Base-by-base conservation (phyloP, 2,797 vertebrate genomes). In the Anniella stebbinsi region DNA sequence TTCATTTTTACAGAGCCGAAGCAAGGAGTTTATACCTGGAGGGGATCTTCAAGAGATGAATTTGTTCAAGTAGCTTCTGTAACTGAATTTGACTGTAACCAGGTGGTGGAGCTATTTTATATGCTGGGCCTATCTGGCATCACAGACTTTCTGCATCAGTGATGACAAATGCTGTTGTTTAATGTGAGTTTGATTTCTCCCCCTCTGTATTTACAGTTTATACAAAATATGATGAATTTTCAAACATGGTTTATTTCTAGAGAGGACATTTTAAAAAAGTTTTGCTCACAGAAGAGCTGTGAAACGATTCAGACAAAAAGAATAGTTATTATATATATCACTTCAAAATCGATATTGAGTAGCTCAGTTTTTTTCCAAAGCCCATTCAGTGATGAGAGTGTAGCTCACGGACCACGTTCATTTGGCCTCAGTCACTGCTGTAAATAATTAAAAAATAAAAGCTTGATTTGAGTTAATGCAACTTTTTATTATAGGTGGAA, bases 371-470 rank as follows among this genome's bases (percentile, higher is more conserved):
- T 48, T 28, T 13, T 28, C 41, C 5, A 18, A 36, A 80, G 15
- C 15, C 18, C 25, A 57, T 88, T 80, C 8, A 51, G 48, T 18
- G n/a, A 57, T 57, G 48, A 30, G 57, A 69, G 12, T 57, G n/a
- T 76, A 17, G 54, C 10, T 54, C 23, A 30, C n/a, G 60, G 2
- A 6, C 4, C 70, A 69, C 28, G 60, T 70, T 86, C 15, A 15
- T 25, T 77, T 83, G 84, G n/a, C 45, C 36, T 36, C 0, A 38
- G 30, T 66, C 30, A 18, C 4, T 23, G 5, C 85, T 87, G 48
- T 67, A 83, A 83, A 80, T n/a, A 11, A 87, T 51, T 82, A 25
- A 87, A 87, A 87, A 66, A 88, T 45, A 12, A 57, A 60, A 12
- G 2, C 25, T 69, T 80, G 30, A 67, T 33, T 57, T 41, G 28